phyloP scores from a whole-genome alignment of 2,113 vertebrate genomes.

The Progne subis region DNA sequence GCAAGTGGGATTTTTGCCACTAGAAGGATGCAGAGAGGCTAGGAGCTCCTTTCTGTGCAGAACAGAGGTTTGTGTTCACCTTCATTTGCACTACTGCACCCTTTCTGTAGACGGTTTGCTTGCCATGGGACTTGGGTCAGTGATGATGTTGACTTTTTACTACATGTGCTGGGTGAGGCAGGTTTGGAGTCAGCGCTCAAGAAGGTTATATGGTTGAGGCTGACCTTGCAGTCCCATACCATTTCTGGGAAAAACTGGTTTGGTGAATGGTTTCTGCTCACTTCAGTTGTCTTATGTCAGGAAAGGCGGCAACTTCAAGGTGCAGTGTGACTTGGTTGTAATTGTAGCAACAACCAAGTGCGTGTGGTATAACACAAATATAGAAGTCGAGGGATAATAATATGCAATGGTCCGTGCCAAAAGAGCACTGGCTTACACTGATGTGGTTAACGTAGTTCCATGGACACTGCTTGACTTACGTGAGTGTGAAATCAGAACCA shows the following conservation, averaged over 20 bases:
- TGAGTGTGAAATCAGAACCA: background rate
- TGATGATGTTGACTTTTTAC: background rate
- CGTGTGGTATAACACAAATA: background rate
- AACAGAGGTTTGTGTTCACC: background rate
- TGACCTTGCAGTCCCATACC: background rate
- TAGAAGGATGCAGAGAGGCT: background rate
- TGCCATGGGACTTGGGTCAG: background rate
- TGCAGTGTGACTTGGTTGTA: background rate
- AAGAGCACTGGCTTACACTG: background rate
- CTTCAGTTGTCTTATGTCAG: background rate
- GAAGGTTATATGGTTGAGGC: background rate
- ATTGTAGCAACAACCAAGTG: background rate
- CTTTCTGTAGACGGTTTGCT: background rate
- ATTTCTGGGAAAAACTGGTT: background rate
- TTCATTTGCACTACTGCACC: background rate
- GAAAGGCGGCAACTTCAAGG: background rate
- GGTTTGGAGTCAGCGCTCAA: background rate
- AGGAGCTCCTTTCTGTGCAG: background rate
- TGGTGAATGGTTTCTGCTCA: background rate
- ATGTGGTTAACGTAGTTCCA: rapidly evolving
- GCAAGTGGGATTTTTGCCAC: background rate
- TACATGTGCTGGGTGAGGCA: background rate
- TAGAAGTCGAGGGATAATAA: background rate
- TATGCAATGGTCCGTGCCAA: background rate
- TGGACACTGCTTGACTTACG: background rate